Conservation (phyloP, 1,140 invertebrate genomes). For the Drosophila kanapiae region DNA sequence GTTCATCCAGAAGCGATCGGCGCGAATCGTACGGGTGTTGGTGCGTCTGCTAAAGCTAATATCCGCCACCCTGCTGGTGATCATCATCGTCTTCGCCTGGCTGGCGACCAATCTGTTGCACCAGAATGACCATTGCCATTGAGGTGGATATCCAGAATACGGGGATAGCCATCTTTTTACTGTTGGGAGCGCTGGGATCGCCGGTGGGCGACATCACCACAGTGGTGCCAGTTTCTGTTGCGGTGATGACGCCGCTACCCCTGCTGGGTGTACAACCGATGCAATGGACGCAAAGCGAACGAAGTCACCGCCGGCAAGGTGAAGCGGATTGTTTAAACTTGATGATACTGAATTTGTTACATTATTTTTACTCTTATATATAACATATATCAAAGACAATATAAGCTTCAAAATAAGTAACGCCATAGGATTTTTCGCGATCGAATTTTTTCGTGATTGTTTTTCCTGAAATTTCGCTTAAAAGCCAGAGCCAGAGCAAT, state of each 20-base stretch:
- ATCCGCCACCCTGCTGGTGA: slow-evolving; percentile 92
- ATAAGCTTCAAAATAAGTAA: too few species aligned
- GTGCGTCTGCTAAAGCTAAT: slow-evolving; percentile 94
- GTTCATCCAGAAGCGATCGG: slow-evolving; percentile 89
- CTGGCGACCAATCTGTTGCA: slow-evolving; percentile 87
- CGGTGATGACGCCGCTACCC: slow-evolving; percentile 97
- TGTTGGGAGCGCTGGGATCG: slow-evolving; percentile 89
- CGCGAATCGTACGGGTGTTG: slow-evolving; percentile 89
- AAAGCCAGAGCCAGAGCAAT: too few species aligned
- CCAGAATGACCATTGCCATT: slow-evolving; percentile 94
- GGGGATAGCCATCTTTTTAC: slow-evolving; percentile 93
- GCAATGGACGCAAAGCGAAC: neutral
- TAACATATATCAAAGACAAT: neutral
- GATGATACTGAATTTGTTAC: neutral
- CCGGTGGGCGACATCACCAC: slow-evolving; percentile 93
- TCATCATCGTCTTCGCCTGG: slow-evolving; percentile 93
- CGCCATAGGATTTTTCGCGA: too few species aligned
- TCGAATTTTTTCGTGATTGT: too few species aligned
- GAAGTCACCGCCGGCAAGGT: slow-evolving; percentile 10
- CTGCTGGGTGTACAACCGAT: slow-evolving; percentile 86
- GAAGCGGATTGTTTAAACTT: slow-evolving; percentile 56
- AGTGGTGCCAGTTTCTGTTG: slow-evolving; percentile 94
- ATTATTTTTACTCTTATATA: neutral
- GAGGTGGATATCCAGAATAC: slow-evolving; percentile 98
- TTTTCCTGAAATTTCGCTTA: too few species aligned